phyloP scores from a whole-genome alignment of 1,140 invertebrate genomes.

The Potamilus streckersoni region DNA sequence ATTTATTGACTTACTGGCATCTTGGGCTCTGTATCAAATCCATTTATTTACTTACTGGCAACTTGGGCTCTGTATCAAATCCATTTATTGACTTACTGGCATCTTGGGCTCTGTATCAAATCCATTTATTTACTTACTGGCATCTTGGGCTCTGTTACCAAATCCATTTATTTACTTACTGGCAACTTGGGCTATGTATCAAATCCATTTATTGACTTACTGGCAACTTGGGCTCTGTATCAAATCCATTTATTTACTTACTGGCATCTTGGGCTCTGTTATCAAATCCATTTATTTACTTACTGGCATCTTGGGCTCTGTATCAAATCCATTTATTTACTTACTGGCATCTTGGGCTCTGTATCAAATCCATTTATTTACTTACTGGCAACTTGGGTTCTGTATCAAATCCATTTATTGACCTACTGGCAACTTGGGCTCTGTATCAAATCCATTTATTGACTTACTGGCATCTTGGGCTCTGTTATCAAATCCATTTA shows the following conservation, averaged over 20 bases:
- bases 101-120: constrained; percentile 43
- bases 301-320: constrained; percentile 57
- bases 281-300: constrained; percentile 8
- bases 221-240: constrained; percentile 50
- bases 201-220: constrained; percentile 32
- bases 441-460: no score
- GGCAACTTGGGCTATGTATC: constrained; percentile 49
- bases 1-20: constrained; percentile 41
- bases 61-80: constrained; percentile 40
- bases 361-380: background rate
- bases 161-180: constrained; percentile 33
- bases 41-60: constrained; percentile 42
- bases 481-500: no score
- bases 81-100: constrained; percentile 39
- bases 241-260: constrained; percentile 26
- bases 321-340: constrained; percentile 3
- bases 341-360: constrained; percentile 57
- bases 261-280: constrained; percentile 55
- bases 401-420: no score
- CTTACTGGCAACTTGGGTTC: constrained; percentile 56
- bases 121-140: constrained; percentile 39
- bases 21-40: constrained; percentile 40
- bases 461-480: constrained; percentile 54
- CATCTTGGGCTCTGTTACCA: constrained; percentile 49
- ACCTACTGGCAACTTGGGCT: constrained; percentile 56